Evolutionary conservation across 2,797 vertebrate genomes (phyloP).

Genomic region (Onychomys arenicola): DNA sequence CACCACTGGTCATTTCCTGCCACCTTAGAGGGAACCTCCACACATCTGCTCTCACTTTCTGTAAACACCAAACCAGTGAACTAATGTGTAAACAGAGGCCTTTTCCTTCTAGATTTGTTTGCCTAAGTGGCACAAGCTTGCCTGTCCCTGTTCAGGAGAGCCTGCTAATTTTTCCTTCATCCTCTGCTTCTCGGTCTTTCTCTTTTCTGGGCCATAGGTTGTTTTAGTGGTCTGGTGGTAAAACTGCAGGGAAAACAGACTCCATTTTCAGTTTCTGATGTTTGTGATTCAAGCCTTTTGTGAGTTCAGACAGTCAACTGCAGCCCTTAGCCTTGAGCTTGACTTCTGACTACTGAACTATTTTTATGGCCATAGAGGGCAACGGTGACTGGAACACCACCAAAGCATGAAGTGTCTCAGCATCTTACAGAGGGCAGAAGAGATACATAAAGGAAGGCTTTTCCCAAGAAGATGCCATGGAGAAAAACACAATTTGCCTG

Average conservation of each 20-base stretch:
- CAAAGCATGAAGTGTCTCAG: constrained; percentile 71
- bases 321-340: constrained; percentile 78
- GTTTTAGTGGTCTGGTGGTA: background rate
- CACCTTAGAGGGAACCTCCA: constrained; percentile 27
- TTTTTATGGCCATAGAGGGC: constrained; percentile 84
- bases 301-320: constrained; percentile 68
- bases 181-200: constrained; percentile 1
- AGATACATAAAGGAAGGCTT: constrained; percentile 69
- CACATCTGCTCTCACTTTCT: constrained; percentile 61
- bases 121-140: constrained; percentile 66
- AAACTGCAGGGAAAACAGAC: background rate
- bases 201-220: background rate
- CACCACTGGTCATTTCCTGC: background rate
- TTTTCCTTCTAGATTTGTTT: constrained; percentile 62
- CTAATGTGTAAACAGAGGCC: background rate
- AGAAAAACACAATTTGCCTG: constrained; percentile 76
- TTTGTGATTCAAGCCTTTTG: constrained; percentile 13
- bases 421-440: background rate
- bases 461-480: constrained; percentile 68
- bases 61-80: constrained; percentile 55
- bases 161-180: constrained; percentile 49
- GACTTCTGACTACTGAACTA: constrained; percentile 78
- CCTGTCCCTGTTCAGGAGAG: constrained; percentile 20
- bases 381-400: constrained; percentile 82
- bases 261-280: constrained; percentile 56